Evolutionary conservation across 1,140 invertebrate species (phyloP), one percentile per base, ranked within the genome.

Genomic region (Drosophila teissieri): DNA sequence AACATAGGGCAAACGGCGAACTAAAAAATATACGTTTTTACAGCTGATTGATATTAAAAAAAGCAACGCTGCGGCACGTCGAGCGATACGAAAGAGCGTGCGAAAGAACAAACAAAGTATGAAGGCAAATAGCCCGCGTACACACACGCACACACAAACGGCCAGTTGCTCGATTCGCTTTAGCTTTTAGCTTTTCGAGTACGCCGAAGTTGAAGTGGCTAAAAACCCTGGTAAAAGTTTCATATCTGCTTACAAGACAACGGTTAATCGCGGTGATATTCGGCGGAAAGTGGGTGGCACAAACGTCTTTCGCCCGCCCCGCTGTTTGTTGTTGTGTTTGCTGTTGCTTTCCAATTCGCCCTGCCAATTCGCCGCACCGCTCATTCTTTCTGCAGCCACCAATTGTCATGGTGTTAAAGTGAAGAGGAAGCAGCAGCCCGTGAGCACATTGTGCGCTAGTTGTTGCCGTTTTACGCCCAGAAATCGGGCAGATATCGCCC

Each of bases 21-120:
- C 15, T 72, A 48, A 48, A 75, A 65, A 68, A 42, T 75, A 45
- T 40, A 51, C 34, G 46, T 58, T 48, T 51, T 39, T 14, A 17
- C 44, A 37, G 27, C 19, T 48, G 51, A 57, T 65, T 56, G 70
- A 78, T 85, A 70, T 61, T 48, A 46, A 70, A 81, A 81, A 84
- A 78, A 88, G 75, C 83, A 82, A 86, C 83, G 51, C 83, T 86
- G 83, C 62, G n/a, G 8, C 24, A 3, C 39, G 39, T 7, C 6
- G 37, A n/a, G 6, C 37, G 55, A 58, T 37, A 49, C 58, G 83
- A 88, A 88, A 77, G 67, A 78, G 83, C 79, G 84, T 88, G 83
- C 77, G 72, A 88, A 83, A 80, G 84, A 88, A 88, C 83, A 88
- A 88, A 88, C 83, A 88, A 88, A 89, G 79, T 80, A 57, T 79